Conservation (phyloP, 2,797 vertebrate genomes). For the Oreochromis grahami region DNA sequence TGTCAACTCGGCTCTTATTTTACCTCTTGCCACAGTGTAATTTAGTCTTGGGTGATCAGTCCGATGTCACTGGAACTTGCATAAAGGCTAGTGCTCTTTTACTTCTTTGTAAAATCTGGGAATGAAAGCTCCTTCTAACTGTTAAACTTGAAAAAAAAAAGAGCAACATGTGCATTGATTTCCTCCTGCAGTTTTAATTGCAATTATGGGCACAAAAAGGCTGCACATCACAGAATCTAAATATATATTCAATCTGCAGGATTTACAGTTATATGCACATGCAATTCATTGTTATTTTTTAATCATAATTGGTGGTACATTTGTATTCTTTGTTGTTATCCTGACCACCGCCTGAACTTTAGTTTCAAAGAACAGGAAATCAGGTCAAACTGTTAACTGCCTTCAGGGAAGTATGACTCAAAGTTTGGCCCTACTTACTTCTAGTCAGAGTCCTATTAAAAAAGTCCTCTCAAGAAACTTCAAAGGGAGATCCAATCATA, state of each 20-base stretch:
- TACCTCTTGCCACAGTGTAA: slow-evolving; percentile 3
- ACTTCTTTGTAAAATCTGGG: not conserved
- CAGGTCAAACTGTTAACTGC: slow-evolving; percentile 45
- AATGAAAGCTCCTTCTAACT: not conserved
- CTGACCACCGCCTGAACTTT: slow-evolving; percentile 15
- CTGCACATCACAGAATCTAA: not conserved
- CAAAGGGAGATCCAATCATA: slow-evolving; percentile 33
- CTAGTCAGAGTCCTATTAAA: slow-evolving; percentile 25
- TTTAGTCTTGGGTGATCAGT: not conserved
- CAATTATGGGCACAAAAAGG: not conserved
- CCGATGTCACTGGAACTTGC: not conserved
- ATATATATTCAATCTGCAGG: not conserved
- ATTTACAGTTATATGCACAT: not conserved
- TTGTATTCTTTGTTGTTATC: not conserved
- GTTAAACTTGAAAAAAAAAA: not conserved
- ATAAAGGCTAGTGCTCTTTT: not conserved
- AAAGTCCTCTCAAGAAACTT: slow-evolving; percentile 12
- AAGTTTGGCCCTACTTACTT: not conserved
- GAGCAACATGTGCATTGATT: not conserved
- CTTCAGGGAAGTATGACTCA: slow-evolving; percentile 24
- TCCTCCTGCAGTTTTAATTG: not conserved
- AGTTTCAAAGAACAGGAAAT: slow-evolving; percentile 37
- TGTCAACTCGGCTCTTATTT: slow-evolving; percentile 20
- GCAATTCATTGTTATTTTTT: not conserved
- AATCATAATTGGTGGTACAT: not conserved